A percentile compares a stretch with the other conserved stretches of the same genome.
phyloP scores from a whole-genome alignment of 2,888 invertebrate genomes.

The Tetrapedia diversipes region DNA sequence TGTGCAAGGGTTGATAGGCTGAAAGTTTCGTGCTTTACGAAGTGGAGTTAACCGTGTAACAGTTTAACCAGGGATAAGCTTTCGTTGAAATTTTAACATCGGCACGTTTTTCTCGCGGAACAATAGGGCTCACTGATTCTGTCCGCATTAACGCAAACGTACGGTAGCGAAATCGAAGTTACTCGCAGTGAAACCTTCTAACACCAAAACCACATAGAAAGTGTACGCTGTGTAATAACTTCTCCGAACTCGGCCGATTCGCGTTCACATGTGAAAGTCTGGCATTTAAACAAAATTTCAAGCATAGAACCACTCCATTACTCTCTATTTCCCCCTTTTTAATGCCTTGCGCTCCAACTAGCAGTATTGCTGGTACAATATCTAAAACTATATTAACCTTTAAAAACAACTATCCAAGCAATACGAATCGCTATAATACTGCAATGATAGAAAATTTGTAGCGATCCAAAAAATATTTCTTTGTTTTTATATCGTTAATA shows the following conservation, averaged over 20 bases:
- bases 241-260: background rate
- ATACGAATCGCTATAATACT: too few relatives aligned
- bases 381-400: too few relatives aligned
- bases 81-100: background rate
- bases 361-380: too few relatives aligned
- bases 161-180: slow-evolving; percentile 4
- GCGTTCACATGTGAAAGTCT: background rate
- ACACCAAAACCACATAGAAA: background rate
- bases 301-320: background rate
- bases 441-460: too few relatives aligned
- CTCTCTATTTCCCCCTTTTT: background rate
- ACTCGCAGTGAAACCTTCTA: background rate
- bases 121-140: too few relatives aligned
- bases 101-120: too few relatives aligned
- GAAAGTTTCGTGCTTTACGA: background rate
- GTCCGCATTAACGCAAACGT: too few relatives aligned
- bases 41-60: background rate
- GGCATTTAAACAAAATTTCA: background rate
- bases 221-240: background rate
- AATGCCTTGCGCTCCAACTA: too few relatives aligned
- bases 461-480: too few relatives aligned
- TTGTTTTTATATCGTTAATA: too few relatives aligned
- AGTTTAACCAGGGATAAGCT: too few relatives aligned
- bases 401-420: too few relatives aligned
- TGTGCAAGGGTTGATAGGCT: background rate